phyloP scores from a whole-genome alignment of 1,140 invertebrate genomes.

The Steinernema khuongi region DNA sequence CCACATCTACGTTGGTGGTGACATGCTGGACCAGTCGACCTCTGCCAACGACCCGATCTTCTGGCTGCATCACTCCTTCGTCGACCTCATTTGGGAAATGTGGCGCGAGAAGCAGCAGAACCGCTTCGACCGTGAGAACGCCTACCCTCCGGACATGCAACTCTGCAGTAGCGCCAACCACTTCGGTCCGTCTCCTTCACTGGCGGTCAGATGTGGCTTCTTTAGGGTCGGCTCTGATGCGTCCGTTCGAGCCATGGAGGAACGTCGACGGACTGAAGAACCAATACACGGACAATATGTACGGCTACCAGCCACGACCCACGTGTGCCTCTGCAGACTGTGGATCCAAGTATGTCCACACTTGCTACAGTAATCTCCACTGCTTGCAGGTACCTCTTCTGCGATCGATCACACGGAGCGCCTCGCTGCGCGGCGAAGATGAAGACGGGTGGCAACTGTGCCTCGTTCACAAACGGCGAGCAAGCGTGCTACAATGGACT shows the following conservation, averaged over 20 bases:
- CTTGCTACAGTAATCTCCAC: neutral
- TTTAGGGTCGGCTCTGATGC: neutral
- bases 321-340: conserved; percentile 12
- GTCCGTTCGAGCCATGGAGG: conserved; percentile 46
- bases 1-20: conserved; percentile 40
- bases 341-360: conserved; percentile 20
- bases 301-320: conserved; percentile 21
- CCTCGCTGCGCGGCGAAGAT: conserved; percentile 32
- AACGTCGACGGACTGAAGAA: conserved; percentile 37
- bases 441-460: conserved; percentile 27
- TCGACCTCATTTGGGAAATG: conserved; percentile 55
- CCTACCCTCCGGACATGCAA: conserved; percentile 43
- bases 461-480: conserved; percentile 26
- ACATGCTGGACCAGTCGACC: conserved; percentile 42
- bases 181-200: conserved; percentile 43
- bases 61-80: conserved; percentile 57
- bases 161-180: conserved; percentile 39
- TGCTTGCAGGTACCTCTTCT: conserved; percentile 33
- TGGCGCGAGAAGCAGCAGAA: conserved; percentile 38
- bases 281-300: conserved; percentile 31
- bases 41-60: conserved; percentile 57
- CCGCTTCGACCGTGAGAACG: conserved; percentile 40
- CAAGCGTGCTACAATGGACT: conserved; percentile 31
- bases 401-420: conserved; percentile 33
- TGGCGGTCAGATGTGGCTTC: conserved; percentile 15